A percentile compares a stretch with the other conserved stretches of the same genome.
Conservation (phyloP, 2,113 vertebrate species). For the Sterrhoptilus dennistouni region DNA sequence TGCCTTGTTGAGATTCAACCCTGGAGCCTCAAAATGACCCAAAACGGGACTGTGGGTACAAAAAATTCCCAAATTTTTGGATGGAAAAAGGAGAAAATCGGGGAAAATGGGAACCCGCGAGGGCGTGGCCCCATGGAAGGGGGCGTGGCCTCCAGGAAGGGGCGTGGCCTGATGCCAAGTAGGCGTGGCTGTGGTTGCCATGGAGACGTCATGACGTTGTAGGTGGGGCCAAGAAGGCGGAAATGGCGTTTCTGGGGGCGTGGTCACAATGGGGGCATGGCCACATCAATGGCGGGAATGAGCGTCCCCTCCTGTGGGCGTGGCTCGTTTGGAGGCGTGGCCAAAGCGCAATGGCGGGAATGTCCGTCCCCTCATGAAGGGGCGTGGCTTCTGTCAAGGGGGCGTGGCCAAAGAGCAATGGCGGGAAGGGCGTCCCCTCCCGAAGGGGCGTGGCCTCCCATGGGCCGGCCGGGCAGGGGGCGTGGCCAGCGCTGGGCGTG, state of each 20-base stretch:
- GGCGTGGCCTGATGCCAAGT: fast-evolving
- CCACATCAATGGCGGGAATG: background rate
- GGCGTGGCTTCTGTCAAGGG: background rate
- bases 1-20: background rate
- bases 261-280: too few relatives aligned
- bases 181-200: background rate
- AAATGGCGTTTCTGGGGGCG: fast-evolving
- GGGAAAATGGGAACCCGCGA: too few relatives aligned
- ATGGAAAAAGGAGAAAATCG: background rate
- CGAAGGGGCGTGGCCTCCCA: background rate
- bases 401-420: background rate
- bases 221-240: background rate
- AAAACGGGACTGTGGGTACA: background rate
- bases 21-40: background rate
- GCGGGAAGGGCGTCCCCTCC: background rate
- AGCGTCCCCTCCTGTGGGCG: too few relatives aligned
- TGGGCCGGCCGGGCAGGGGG: too few relatives aligned
- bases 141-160: too few relatives aligned
- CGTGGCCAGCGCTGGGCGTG: too few relatives aligned
- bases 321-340: too few relatives aligned
- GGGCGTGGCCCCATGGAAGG: too few relatives aligned
- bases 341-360: background rate
- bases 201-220: background rate
- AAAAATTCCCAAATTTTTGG: background rate
- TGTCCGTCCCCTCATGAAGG: too few relatives aligned